These are phyloP conservation scores for Paragorgia papillata DNA, from an alignment of 92 coral and sea anemone species.

Conservation along the genomic window DNA sequence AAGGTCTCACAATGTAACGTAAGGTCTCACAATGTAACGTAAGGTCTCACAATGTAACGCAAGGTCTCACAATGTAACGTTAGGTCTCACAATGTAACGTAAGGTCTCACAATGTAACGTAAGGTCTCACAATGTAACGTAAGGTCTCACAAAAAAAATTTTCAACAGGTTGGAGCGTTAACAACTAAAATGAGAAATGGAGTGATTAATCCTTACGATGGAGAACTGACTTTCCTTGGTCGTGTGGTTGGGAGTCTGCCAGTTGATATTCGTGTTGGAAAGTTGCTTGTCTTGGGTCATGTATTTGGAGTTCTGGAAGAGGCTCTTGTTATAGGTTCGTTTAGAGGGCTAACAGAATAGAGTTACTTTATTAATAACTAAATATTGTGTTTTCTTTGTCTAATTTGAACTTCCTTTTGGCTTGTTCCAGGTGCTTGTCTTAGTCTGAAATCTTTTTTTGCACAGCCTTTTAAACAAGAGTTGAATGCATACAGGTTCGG, in stretches of 20 bases:
- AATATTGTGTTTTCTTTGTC: not conserved
- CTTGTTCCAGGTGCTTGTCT: slow-evolving; percentile 74
- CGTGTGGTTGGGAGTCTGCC: slow-evolving; percentile 86
- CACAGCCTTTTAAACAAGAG: slow-evolving; percentile 74
- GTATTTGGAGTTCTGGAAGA: slow-evolving; percentile 98
- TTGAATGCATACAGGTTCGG: slow-evolving; percentile 76
- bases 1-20: no score
- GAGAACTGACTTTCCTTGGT: slow-evolving; percentile 94
- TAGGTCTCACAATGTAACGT: no score
- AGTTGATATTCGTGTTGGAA: slow-evolving; percentile 87
- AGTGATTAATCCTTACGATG: slow-evolving; percentile 84
- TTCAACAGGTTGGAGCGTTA: slow-evolving; percentile 87
- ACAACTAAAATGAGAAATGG: slow-evolving; percentile 78
- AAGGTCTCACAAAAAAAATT: no score
- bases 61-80: no score
- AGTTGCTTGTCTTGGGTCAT: slow-evolving; percentile 81
- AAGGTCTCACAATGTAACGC: no score
- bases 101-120: no score
- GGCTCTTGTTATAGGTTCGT: slow-evolving; percentile 89
- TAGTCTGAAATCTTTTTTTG: slow-evolving; percentile 82
- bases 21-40: no score
- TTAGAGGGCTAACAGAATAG: not conserved
- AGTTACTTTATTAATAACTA: not conserved
- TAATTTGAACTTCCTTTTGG: not conserved
- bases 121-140: no score